Conservation (phyloP, 1,140 invertebrate species). For the Solen grandis region DNA sequence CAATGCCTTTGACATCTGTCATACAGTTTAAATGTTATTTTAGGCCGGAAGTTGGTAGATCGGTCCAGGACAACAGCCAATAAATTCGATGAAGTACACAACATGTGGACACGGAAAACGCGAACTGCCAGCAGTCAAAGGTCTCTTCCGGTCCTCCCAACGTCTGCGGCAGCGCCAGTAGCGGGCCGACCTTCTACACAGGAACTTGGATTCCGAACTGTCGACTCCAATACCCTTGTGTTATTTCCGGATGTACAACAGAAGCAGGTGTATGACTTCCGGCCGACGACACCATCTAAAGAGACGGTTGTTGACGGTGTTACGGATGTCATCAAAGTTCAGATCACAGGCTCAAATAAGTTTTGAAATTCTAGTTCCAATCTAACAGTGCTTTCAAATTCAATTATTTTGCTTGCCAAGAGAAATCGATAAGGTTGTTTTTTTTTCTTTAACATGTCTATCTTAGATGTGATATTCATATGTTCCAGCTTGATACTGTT, state of each 20-base stretch:
- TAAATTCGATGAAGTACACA: slow-evolving; percentile 43
- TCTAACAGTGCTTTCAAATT: too few species aligned
- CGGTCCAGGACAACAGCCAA: slow-evolving; percentile 28
- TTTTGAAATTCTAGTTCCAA: slow-evolving; percentile 10
- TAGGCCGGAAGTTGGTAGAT: slow-evolving; percentile 45
- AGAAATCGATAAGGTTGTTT: too few species aligned
- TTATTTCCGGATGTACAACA: slow-evolving; percentile 38
- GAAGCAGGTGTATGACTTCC: neutral
- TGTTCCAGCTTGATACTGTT: too few species aligned
- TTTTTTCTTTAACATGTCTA: too few species aligned
- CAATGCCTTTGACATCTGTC: too few species aligned
- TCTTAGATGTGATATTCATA: too few species aligned
- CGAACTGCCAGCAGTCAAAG: slow-evolving; percentile 39
- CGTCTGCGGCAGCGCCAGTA: neutral
- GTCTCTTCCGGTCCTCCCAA: slow-evolving; percentile 18
- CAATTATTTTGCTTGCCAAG: too few species aligned
- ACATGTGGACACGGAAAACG: slow-evolving; percentile 27
- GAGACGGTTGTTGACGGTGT: slow-evolving; percentile 47
- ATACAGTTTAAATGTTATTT: too few species aligned
- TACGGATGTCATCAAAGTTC: slow-evolving; percentile 45
- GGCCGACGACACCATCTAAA: slow-evolving; percentile 1
- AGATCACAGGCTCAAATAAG: slow-evolving; percentile 50
- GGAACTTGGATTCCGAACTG: slow-evolving; percentile 22
- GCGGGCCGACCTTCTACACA: slow-evolving; percentile 9
- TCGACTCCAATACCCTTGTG: slow-evolving; percentile 31